A percentile compares a stretch with the other conserved stretches of the same genome.
Conservation (phyloP, 2,113 vertebrate species). For the Patagioenas fasciata region DNA sequence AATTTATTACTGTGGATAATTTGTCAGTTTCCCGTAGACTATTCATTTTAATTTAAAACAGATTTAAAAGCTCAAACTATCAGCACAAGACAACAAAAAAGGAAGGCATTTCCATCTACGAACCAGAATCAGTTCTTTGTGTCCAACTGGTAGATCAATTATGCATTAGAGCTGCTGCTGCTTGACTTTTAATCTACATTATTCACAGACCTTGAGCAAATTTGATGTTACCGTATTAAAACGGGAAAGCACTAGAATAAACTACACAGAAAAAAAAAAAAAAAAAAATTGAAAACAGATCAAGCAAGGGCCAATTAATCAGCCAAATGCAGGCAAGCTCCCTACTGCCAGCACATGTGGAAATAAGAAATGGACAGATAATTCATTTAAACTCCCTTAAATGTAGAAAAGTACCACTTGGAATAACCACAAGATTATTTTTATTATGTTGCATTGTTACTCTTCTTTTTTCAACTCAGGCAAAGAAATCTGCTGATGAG, state of each 20-base stretch:
- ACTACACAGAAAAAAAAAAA: not conserved
- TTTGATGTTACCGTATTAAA: constrained; percentile 33
- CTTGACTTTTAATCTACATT: constrained; percentile 49
- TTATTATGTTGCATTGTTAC: not conserved
- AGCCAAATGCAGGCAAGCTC: not conserved
- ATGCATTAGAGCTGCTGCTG: constrained; percentile 19
- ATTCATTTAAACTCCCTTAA: not conserved
- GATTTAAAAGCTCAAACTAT: not conserved
- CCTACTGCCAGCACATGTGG: not conserved
- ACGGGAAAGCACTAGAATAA: constrained; percentile 7
- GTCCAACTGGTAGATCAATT: constrained; percentile 40
- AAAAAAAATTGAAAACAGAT: not conserved
- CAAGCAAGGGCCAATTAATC: constrained; percentile 24
- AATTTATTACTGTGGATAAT: not conserved
- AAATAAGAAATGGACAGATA: constrained; percentile 9
- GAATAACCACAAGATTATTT: not conserved
- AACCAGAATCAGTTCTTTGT: not conserved
- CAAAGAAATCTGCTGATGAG: not conserved
- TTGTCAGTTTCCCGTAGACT: not conserved
- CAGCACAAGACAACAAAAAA: not conserved
- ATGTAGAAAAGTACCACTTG: not conserved
- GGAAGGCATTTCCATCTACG: not conserved
- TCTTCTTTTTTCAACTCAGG: not conserved
- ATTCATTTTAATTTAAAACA: not conserved
- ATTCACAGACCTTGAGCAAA: constrained; percentile 40